These are phyloP conservation scores for Vulpes ferrilata DNA, from an alignment of 2,113 vertebrate genomes.

Conservation along the genomic window DNA sequence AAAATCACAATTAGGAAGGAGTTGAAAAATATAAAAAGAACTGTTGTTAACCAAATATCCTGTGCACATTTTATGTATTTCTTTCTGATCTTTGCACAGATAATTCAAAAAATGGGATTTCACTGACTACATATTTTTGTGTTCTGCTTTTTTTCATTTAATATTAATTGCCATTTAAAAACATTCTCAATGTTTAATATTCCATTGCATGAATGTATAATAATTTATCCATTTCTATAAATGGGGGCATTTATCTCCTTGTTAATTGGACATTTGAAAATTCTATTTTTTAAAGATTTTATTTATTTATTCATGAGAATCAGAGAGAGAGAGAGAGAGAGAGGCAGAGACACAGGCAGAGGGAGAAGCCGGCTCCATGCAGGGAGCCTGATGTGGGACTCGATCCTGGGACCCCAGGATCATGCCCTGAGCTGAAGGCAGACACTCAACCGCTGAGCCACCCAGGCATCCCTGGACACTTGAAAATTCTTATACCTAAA, in stretches of 20 bases:
- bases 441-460: too few relatives aligned
- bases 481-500: neutral
- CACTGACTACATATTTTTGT: neutral
- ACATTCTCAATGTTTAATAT: constrained; percentile 20
- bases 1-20: neutral
- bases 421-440: too few relatives aligned
- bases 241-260: neutral
- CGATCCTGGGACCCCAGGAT: too few relatives aligned
- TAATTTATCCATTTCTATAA: constrained; percentile 3
- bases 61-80: neutral
- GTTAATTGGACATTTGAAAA: neutral
- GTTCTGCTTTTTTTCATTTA: neutral
- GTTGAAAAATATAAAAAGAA: constrained; percentile 15
- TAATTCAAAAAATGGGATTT: neutral
- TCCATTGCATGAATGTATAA: neutral
- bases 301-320: too few relatives aligned
- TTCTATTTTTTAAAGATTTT: neutral
- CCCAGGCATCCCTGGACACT: too few relatives aligned
- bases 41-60: neutral
- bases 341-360: too few relatives aligned
- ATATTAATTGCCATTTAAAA: neutral
- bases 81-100: neutral
- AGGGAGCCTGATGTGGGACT: too few relatives aligned
- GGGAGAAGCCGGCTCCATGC: too few relatives aligned
- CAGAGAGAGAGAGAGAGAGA: too few relatives aligned